phyloP scores from a whole-genome alignment of 2,113 vertebrate genomes.

The Pithys albifrons region DNA sequence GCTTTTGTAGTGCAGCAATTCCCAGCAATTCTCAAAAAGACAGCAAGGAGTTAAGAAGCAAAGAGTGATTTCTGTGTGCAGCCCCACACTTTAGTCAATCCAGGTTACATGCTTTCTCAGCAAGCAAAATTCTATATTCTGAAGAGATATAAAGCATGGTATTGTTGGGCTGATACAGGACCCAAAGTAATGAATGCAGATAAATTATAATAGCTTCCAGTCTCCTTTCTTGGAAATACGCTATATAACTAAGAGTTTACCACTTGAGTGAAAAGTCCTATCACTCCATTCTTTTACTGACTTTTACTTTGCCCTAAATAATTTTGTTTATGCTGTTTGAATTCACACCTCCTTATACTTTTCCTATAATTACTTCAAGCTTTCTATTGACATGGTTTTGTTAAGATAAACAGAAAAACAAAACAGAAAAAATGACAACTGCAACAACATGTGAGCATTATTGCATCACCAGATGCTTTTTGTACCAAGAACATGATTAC shows the following conservation, averaged over 20 bases:
- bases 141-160: neutral
- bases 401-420: neutral
- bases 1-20: neutral
- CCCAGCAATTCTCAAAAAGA: neutral
- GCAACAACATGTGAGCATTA: neutral
- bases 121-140: conserved; percentile 4
- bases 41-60: neutral
- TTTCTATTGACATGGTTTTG: neutral
- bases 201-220: neutral
- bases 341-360: neutral
- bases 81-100: neutral
- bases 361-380: neutral
- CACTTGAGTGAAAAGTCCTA: neutral
- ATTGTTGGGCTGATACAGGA: neutral
- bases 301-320: conserved; percentile 4
- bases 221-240: conserved; percentile 1
- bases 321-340: neutral
- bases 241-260: conserved; percentile 29
- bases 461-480: neutral
- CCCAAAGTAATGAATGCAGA: neutral
- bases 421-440: neutral
- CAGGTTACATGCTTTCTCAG: neutral
- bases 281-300: neutral
- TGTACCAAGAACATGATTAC: neutral
- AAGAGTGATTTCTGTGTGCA: neutral